These are phyloP conservation scores for Blastobasis adustella DNA, from an alignment of 2,888 invertebrate genomes.

Conservation along the genomic window DNA sequence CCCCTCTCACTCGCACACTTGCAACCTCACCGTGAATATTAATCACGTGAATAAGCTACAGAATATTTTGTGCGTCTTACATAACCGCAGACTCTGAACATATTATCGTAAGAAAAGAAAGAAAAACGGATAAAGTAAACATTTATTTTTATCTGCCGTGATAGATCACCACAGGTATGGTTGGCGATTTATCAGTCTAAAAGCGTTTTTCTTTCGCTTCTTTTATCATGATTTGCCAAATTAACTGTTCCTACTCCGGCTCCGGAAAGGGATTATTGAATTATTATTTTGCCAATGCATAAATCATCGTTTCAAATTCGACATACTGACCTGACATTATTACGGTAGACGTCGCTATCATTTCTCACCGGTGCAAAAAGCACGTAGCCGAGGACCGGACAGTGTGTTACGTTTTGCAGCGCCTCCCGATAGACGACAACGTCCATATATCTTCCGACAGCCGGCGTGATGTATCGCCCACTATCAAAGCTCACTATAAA, in stretches of 20 bases:
- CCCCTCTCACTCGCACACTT: slow-evolving; percentile 29
- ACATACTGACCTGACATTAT: neutral
- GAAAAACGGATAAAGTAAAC: no score
- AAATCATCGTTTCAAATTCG: neutral
- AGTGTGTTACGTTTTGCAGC: slow-evolving; percentile 28
- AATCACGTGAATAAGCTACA: neutral
- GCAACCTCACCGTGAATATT: neutral
- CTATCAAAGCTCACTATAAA: slow-evolving; percentile 44
- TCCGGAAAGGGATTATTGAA: no score
- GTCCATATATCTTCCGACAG: slow-evolving; percentile 48
- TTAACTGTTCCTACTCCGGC: no score
- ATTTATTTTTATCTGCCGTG: no score
- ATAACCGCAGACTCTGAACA: neutral
- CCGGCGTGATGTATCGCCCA: slow-evolving; percentile 43
- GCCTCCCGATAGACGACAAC: slow-evolving; percentile 41
- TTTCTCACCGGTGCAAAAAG: neutral
- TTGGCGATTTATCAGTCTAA: no score
- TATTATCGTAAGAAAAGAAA: neutral
- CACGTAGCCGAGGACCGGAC: slow-evolving; percentile 12
- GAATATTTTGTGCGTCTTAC: no score
- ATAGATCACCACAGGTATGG: no score
- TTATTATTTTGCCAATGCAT: no score
- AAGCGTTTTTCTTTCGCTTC: no score
- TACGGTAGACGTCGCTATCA: no score
- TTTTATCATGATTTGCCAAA: no score